phyloP scores from a whole-genome alignment of 2,888 invertebrate genomes.

The Ochropleura leucogaster region DNA sequence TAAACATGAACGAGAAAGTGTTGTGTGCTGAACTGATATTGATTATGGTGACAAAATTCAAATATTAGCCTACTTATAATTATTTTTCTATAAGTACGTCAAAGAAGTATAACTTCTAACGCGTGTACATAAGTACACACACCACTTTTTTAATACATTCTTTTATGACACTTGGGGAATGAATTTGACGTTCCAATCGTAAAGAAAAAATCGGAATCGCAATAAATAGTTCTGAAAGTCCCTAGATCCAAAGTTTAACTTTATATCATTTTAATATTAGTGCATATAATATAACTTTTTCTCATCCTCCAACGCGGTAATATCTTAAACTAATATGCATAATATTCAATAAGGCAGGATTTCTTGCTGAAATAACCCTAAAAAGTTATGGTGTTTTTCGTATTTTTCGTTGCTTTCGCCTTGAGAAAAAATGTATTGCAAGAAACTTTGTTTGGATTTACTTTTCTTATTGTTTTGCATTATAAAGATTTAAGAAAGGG shows the following conservation, averaged over 20 bases:
- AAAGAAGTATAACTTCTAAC: too few relatives aligned
- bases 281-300: not conserved
- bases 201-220: not conserved
- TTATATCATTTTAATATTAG: not conserved
- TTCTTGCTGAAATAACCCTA: constrained; percentile 19
- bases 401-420: constrained; percentile 3
- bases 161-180: too few relatives aligned
- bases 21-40: too few relatives aligned
- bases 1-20: too few relatives aligned
- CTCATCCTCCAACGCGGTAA: not conserved
- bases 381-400: constrained; percentile 23
- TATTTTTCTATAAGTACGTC: too few relatives aligned
- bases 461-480: constrained; percentile 13
- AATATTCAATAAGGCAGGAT: constrained; percentile 14
- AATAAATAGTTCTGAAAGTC: not conserved
- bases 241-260: not conserved
- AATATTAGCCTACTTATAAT: too few relatives aligned
- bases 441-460: not conserved
- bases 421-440: constrained; percentile 4
- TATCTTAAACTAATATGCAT: constrained; percentile 14
- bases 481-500: not conserved
- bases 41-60: too few relatives aligned
- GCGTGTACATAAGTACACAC: too few relatives aligned
- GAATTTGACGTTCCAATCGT: too few relatives aligned
- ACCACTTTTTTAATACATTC: too few relatives aligned